Base-by-base conservation (phyloP, 2,113 vertebrate genomes). In the Xenotilapia flavipinnis region DNA sequence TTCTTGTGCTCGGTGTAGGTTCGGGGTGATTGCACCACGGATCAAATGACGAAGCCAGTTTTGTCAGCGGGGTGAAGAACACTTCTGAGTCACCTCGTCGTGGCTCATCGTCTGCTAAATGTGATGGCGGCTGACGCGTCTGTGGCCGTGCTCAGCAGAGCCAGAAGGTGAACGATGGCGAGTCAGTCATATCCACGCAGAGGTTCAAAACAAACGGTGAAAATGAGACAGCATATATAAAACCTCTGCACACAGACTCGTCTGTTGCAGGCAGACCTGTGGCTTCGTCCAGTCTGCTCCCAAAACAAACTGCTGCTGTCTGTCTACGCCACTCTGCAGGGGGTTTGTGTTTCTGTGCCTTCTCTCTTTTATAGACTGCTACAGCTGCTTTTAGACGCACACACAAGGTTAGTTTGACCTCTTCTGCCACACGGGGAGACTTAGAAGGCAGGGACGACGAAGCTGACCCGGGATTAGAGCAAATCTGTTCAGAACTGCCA, bases 261-360 rank as follows among this genome's bases (percentile, higher is more conserved):
- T 80, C 81, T 89, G 92, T 81, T 83, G 88, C 83, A 86, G 89
- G 84, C 90, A 87, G 91, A 91, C 83, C 70, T 79, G 51, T 87
- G 87, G 85, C 91, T 92, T 85, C 91, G 87, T 81, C 87, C 80
- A 82, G 86, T 87, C 88, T 86, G 83, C 90, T 89, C 81, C 33
- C 4, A 70, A 87, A 79, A 90, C 33, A 11, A 88, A 58, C 90
- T 91, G 87, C 92, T 88, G 91, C 89, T 91, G 92, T 90, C 83
- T 53, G 90, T 93, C 83, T 86, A 40, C 87, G 89, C 93, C 83
- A 83, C 92, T 81, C 45, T 77, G 58, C 26, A 26, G 92, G 88
- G 94, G 94, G 92, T 91, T 92, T 93, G 92, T 93, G 89, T 95
- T 93, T 93, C 91, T 87, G 95, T 96, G 95, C 95, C 95, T 96